Percentiles rank a stretch among this genome's conserved stretches.
Evolutionary conservation across 2,797 vertebrate species (phyloP).

Genomic region (Triplophysa yarkandensis): DNA sequence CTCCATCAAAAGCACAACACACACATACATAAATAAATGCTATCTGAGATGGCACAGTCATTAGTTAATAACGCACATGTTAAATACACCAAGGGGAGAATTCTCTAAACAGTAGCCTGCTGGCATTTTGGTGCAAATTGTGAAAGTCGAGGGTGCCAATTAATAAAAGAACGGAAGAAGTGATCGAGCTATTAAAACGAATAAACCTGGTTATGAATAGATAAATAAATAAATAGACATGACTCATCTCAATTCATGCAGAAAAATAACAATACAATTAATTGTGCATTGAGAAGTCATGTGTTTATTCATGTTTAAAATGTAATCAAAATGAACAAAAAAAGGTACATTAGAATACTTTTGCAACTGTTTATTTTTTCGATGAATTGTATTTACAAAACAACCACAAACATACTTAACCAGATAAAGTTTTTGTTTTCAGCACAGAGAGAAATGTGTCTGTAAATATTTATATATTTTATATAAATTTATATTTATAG

Average conservation of each 20-base stretch:
- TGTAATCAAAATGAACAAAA: neutral
- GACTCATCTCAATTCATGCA: neutral
- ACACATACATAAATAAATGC: conserved; percentile 23
- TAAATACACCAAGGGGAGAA: conserved; percentile 20
- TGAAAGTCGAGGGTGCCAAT: neutral
- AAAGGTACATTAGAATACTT: neutral
- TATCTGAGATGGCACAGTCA: conserved; percentile 27
- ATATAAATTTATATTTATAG: too few relatives aligned
- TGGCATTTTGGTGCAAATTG: neutral
- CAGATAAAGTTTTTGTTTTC: neutral
- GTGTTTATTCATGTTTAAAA: neutral
- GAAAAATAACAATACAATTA: neutral
- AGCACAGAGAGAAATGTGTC: neutral
- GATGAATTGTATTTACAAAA: neutral
- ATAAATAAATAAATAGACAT: neutral
- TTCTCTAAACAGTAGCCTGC: conserved; percentile 3
- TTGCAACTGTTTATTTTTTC: neutral
- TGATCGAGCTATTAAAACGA: neutral
- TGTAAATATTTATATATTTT: too few relatives aligned
- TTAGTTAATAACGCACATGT: conserved; percentile 24
- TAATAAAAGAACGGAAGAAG: neutral
- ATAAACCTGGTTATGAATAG: neutral
- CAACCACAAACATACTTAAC: neutral
- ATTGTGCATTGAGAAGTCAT: neutral
- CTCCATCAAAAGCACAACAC: conserved; percentile 48